These are phyloP conservation scores for Diploptera punctata DNA, from an alignment of 2,888 invertebrate species.

Conservation along the genomic window DNA sequence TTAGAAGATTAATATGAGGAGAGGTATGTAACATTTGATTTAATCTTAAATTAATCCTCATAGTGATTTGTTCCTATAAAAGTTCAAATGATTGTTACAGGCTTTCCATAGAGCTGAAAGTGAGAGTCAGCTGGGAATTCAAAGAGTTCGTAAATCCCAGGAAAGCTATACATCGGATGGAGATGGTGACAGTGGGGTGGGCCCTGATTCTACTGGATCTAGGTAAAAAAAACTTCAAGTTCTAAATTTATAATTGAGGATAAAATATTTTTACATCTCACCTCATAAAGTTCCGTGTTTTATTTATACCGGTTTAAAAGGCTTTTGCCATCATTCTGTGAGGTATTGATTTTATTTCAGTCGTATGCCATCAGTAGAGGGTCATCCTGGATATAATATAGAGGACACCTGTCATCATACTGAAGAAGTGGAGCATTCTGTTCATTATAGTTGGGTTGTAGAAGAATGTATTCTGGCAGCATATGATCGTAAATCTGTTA, in stretches of 20 bases:
- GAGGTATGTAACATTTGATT: no score
- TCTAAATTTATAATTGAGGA: no score
- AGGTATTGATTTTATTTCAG: constrained; percentile 52
- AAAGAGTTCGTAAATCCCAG: constrained; percentile 55
- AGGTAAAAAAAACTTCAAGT: constrained; percentile 52
- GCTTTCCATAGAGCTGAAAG: constrained; percentile 53
- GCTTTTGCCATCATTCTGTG: no score
- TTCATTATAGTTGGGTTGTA: constrained; percentile 84
- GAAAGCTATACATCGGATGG: constrained; percentile 83
- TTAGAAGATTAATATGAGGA: no score
- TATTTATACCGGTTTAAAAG: no score
- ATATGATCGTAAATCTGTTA: constrained; percentile 73
- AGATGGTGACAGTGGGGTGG: constrained; percentile 88
- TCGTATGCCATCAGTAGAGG: constrained; percentile 83
- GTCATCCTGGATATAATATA: constrained; percentile 63
- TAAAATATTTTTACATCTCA: no score
- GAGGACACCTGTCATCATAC: constrained; percentile 51
- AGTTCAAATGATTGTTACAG: constrained; percentile 45
- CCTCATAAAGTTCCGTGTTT: no score
- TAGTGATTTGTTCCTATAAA: no score
- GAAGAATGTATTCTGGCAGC: constrained; percentile 95
- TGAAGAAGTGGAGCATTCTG: constrained; percentile 49
- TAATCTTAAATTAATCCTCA: no score
- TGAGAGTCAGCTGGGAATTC: constrained; percentile 47
- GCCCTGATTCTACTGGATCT: constrained; percentile 78